These are phyloP conservation scores for Camptogramma bilineatum DNA, from an alignment of 2,888 invertebrate species.

Conservation along the genomic window DNA sequence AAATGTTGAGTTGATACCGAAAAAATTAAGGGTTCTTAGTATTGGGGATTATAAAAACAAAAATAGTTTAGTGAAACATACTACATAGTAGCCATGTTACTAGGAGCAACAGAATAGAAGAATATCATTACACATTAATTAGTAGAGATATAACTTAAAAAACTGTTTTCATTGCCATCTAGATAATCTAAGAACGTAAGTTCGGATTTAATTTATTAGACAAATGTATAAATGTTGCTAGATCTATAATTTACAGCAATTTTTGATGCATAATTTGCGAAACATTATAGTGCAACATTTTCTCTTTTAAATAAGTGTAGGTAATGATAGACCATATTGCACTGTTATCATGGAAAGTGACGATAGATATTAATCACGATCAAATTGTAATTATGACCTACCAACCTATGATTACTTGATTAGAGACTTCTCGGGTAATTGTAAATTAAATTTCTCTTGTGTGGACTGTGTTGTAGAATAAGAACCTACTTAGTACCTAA, in stretches of 20 bases:
- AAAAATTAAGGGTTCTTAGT: neutral
- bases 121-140: neutral
- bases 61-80: too few species aligned
- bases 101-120: neutral
- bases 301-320: conserved; percentile 29
- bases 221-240: conserved; percentile 8
- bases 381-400: conserved; percentile 23
- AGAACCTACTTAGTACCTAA: conserved; percentile 29
- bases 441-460: conserved; percentile 43
- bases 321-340: conserved; percentile 33
- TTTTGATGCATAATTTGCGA: conserved; percentile 22
- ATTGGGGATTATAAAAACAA: too few species aligned
- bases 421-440: conserved; percentile 31
- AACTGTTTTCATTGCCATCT: conserved; percentile 20
- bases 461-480: conserved; percentile 56
- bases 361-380: conserved; percentile 27
- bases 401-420: conserved; percentile 31
- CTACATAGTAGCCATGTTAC: neutral
- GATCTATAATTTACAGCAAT: neutral
- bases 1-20: neutral
- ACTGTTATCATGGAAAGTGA: conserved; percentile 32
- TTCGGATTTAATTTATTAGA: neutral
- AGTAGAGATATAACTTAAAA: neutral
- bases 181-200: neutral
- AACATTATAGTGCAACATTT: conserved; percentile 25